Percentiles rank a stretch among this genome's conserved stretches.
These are phyloP conservation scores for Larimichthys polyactis DNA, from an alignment of 2,113 vertebrate species.

Conservation along the genomic window DNA sequence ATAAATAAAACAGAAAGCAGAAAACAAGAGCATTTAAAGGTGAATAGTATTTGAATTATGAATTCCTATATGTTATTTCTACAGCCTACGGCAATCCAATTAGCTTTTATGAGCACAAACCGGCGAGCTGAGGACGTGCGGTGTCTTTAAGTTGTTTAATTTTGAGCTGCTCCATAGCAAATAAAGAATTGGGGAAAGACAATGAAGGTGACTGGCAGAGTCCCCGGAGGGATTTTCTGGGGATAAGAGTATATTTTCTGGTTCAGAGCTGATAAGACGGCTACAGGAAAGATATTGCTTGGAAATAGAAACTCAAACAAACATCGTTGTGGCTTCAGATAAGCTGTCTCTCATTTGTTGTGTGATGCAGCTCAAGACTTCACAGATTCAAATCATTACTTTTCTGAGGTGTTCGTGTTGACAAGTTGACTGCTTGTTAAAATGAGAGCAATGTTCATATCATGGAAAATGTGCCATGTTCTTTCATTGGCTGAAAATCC, in stretches of 20 bases:
- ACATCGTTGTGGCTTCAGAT: slow-evolving; percentile 58
- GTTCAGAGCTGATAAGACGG: slow-evolving; percentile 67
- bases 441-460: neutral
- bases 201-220: slow-evolving; percentile 75
- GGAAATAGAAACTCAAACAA: slow-evolving; percentile 66
- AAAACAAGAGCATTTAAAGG: slow-evolving; percentile 54
- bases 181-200: slow-evolving; percentile 66
- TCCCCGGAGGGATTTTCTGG: slow-evolving; percentile 67
- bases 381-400: slow-evolving; percentile 47
- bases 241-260: slow-evolving; percentile 70
- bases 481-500: neutral
- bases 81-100: slow-evolving; percentile 63
- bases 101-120: slow-evolving; percentile 51
- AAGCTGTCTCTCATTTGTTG: slow-evolving; percentile 54
- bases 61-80: slow-evolving; percentile 62
- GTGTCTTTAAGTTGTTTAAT: slow-evolving; percentile 44
- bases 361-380: slow-evolving; percentile 43
- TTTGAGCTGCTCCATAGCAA: slow-evolving; percentile 45
- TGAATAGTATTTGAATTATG: slow-evolving; percentile 49
- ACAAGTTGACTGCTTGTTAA: slow-evolving; percentile 28
- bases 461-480: neutral
- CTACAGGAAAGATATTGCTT: slow-evolving; percentile 48
- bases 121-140: slow-evolving; percentile 24
- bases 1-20: slow-evolving; percentile 47
- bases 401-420: slow-evolving; percentile 35